These are phyloP conservation scores for Erythrocebus patas DNA, from an alignment of 2,113 vertebrate genomes.

Conservation along the genomic window DNA sequence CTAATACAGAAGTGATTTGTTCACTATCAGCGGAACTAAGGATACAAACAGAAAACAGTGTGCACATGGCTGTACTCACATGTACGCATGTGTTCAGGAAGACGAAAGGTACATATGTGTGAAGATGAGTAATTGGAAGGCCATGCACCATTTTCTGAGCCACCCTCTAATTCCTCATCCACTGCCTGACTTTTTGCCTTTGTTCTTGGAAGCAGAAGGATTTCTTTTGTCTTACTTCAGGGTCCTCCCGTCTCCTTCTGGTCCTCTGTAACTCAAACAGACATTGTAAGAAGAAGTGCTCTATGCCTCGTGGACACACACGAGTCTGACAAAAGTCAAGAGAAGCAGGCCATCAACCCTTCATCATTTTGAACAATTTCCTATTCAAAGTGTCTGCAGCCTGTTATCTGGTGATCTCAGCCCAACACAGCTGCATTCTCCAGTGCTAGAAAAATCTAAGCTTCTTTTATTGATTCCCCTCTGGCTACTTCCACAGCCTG, in stretches of 20 bases:
- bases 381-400: not conserved
- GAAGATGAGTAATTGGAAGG: not conserved
- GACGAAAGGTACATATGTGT: fast-evolving
- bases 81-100: not conserved
- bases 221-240: not conserved
- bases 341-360: not conserved
- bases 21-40: not conserved
- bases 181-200: not conserved
- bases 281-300: not conserved
- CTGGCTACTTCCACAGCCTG: not conserved
- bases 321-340: not conserved
- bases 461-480: not conserved
- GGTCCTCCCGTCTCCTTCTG: not conserved
- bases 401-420: not conserved
- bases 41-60: not conserved
- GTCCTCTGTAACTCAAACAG: not conserved
- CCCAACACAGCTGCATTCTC: conserved; percentile 12
- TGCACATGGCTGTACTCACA: fast-evolving
- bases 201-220: not conserved
- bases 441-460: not conserved
- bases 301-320: not conserved
- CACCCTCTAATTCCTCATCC: not conserved
- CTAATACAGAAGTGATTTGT: fast-evolving
- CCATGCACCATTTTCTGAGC: fast-evolving
- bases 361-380: not conserved